Evolutionary conservation across 2,888 invertebrate genomes (phyloP).

Genomic region (Alviniconcha strummeri): DNA sequence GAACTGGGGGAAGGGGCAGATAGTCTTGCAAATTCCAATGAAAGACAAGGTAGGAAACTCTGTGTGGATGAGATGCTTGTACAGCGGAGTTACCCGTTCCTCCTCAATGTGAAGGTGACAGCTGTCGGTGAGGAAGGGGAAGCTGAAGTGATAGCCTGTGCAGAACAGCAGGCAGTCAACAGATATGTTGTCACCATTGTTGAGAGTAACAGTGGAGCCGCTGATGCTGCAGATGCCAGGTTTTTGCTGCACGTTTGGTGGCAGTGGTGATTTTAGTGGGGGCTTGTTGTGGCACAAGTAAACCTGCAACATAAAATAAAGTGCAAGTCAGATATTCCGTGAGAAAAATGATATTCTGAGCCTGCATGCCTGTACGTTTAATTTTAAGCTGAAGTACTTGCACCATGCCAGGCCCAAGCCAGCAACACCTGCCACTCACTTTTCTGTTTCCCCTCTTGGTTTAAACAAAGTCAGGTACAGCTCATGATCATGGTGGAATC

Average conservation of each 20-base stretch:
- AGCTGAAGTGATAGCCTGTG: slow-evolving; percentile 86
- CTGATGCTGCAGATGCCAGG: slow-evolving; percentile 54
- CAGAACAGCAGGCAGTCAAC: slow-evolving; percentile 78
- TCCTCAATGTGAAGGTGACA: slow-evolving; percentile 74
- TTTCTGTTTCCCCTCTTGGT: too few relatives aligned
- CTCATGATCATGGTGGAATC: too few relatives aligned
- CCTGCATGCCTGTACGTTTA: too few relatives aligned
- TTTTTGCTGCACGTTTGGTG: slow-evolving; percentile 61
- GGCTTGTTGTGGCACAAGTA: slow-evolving; percentile 65
- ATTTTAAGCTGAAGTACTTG: too few relatives aligned
- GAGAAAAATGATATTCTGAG: neutral
- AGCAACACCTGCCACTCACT: too few relatives aligned
- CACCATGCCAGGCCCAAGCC: too few relatives aligned
- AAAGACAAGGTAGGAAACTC: slow-evolving; percentile 87
- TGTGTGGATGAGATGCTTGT: slow-evolving; percentile 90
- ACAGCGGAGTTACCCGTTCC: slow-evolving; percentile 90
- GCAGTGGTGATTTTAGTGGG: slow-evolving; percentile 49
- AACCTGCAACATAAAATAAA: slow-evolving; percentile 53
- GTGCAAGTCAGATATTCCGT: neutral
- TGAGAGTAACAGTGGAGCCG: slow-evolving; percentile 37
- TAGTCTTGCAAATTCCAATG: slow-evolving; percentile 87
- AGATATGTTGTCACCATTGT: slow-evolving; percentile 9
- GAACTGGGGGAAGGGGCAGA: slow-evolving; percentile 90
- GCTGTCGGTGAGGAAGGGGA: slow-evolving; percentile 72
- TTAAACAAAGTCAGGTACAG: too few relatives aligned